Percentiles rank a stretch among this genome's conserved stretches.
Evolutionary conservation across 2,888 invertebrate genomes (phyloP).

Genomic region (Acholoe squamosa): DNA sequence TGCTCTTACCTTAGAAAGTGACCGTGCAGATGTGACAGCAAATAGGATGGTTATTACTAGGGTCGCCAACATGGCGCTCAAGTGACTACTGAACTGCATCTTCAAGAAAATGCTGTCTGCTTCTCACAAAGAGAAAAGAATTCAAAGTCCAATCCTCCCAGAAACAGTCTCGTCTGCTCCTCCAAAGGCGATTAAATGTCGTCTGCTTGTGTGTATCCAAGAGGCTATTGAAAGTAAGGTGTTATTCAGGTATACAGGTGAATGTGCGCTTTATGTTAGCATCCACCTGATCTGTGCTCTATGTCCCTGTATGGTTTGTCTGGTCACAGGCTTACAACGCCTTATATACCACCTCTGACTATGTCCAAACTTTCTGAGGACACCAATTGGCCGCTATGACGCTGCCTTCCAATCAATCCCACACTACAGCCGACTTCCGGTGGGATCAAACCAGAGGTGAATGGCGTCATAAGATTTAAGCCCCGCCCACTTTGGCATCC

Average conservation of each 20-base stretch:
- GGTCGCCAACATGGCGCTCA: neutral
- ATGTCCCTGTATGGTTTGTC: neutral
- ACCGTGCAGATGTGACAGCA: neutral
- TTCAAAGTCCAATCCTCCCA: no score
- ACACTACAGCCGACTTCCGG: neutral
- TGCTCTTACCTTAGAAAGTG: constrained; percentile 24
- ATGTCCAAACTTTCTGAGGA: neutral
- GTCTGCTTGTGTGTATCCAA: neutral
- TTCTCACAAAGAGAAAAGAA: no score
- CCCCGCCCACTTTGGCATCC: constrained; percentile 6
- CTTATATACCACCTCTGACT: neutral
- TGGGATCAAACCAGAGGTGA: neutral
- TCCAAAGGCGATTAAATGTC: neutral
- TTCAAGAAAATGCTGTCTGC: no score
- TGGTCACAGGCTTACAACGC: neutral
- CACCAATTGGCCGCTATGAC: neutral
- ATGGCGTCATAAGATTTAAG: neutral
- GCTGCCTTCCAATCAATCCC: neutral
- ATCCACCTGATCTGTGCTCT: neutral
- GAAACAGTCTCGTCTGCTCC: no score
- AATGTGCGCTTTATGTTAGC: no score
- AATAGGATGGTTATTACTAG: neutral
- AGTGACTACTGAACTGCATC: neutral
- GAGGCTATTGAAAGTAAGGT: no score
- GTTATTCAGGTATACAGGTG: neutral